Base-by-base conservation (phyloP, 2,888 invertebrate genomes). In the Hemicrepidius hirtus region DNA sequence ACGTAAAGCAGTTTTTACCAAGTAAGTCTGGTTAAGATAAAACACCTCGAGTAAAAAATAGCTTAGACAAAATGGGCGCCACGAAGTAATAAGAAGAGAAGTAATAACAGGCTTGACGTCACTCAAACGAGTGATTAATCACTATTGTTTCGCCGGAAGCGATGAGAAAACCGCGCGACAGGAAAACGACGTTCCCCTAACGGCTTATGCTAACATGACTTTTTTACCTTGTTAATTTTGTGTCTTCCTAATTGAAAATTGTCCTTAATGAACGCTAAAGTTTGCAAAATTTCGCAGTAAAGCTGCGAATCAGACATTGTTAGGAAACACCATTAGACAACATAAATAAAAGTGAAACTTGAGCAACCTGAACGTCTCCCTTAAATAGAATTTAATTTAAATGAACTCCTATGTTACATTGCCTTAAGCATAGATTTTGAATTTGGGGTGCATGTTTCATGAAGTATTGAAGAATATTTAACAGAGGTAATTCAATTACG, bases 111-210 rank as follows among this genome's bases (percentile, higher is more conserved):
- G 60, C 20, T 49, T 60, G 72, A 67, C 72, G 68, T 68, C 68
- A 72, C 68, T 75, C 76, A 73, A 72, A 71, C 68, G 68, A 68
- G 68, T 71, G 76, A 76, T 76, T 76, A 76, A 76, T 76, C 73
- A 73, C 75, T 65, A 73, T 75, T 70, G 76, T 74, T 49, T 62
- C 41, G 68, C 20, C 12, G 62, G 37, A 68, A 59, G 60, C 49
- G 60, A 59, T 44, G 57, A 49, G 16, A 62, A 24, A 44, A 62
- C 41, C 57, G 20, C 41, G 40, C 62, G 62, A 62, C 62, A 57
- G 57, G 44, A 44, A 44, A 44, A 44, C 57, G 35, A 20, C 57
- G 37, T 12, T 57, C 37, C 57, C 18, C 44, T 40, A 57, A 66
- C 66, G 41, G 41, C 66, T 65, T 66, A 66, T 57, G 66, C 55